These are phyloP conservation scores for Brotula barbata DNA, from an alignment of 2,797 vertebrate species.

Conservation along the genomic window DNA sequence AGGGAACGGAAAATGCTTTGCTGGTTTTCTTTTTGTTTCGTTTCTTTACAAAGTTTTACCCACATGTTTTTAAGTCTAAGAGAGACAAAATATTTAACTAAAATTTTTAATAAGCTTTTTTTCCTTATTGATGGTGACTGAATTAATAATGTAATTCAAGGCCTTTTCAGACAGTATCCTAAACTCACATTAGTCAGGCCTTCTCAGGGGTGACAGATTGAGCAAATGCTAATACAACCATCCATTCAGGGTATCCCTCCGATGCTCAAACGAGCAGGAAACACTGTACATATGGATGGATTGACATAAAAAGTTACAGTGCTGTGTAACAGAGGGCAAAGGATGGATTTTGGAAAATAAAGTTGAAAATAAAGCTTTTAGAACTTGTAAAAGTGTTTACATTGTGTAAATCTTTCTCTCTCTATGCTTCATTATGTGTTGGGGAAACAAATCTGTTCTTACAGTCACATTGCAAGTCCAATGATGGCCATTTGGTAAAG, in stretches of 20 bases:
- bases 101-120: slow-evolving; percentile 42
- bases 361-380: slow-evolving; percentile 80
- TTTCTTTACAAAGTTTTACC: slow-evolving; percentile 65
- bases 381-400: slow-evolving; percentile 65
- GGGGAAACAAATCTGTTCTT: no score
- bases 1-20: slow-evolving; percentile 51
- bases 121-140: slow-evolving; percentile 53
- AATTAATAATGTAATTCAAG: slow-evolving; percentile 64
- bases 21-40: slow-evolving; percentile 32
- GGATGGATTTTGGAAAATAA: slow-evolving; percentile 76
- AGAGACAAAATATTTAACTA: slow-evolving; percentile 68
- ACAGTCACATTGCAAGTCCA: no score
- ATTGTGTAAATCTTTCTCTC: slow-evolving; percentile 18
- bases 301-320: slow-evolving; percentile 47
- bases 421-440: slow-evolving; percentile 1
- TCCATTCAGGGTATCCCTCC: slow-evolving; percentile 77
- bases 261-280: slow-evolving; percentile 61
- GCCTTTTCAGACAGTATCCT: slow-evolving; percentile 62
- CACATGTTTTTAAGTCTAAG: slow-evolving; percentile 64
- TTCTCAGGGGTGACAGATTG: slow-evolving; percentile 77
- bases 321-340: slow-evolving; percentile 59
- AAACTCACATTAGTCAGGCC: slow-evolving; percentile 67
- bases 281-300: slow-evolving; percentile 69
- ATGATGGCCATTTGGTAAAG: no score
- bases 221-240: slow-evolving; percentile 66